A percentile compares a stretch with the other conserved stretches of the same genome.
phyloP scores from a whole-genome alignment of 2,797 vertebrate species.

The Ctenopoma kingsleyae region DNA sequence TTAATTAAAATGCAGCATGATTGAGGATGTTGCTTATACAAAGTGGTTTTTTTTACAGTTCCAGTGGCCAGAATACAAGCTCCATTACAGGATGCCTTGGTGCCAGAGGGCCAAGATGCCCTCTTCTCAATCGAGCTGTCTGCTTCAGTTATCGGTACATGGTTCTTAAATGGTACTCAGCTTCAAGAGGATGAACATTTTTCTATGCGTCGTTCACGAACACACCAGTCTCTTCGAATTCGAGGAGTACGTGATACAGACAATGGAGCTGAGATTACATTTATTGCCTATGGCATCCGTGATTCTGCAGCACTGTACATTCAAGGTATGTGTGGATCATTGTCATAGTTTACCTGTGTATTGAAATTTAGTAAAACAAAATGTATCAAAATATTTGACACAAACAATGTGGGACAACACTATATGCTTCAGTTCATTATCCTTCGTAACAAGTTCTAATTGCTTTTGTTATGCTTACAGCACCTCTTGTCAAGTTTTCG shows the following conservation, averaged over 20 bases:
- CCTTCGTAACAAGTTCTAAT: constrained; percentile 1
- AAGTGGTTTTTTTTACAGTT: constrained; percentile 79
- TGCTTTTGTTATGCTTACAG: constrained; percentile 66
- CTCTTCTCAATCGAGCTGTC: constrained; percentile 92
- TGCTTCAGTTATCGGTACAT: constrained; percentile 88
- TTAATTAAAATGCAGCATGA: neutral
- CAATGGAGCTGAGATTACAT: constrained; percentile 90
- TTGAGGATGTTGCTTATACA: neutral
- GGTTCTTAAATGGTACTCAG: constrained; percentile 90
- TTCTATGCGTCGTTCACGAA: constrained; percentile 80
- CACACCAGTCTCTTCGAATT: constrained; percentile 90
- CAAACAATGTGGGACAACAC: neutral
- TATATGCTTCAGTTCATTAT: neutral
- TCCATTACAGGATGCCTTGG: constrained; percentile 88
- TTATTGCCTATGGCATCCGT: constrained; percentile 88
- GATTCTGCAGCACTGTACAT: constrained; percentile 91
- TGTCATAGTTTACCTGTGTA: neutral
- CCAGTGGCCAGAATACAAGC: constrained; percentile 91
- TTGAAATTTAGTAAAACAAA: constrained; percentile 4
- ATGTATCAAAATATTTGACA: no score
- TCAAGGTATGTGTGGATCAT: constrained; percentile 84
- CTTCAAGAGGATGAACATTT: constrained; percentile 85
- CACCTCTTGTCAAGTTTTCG: constrained; percentile 88
- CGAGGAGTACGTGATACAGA: constrained; percentile 83
- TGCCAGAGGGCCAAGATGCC: constrained; percentile 89